Conservation (phyloP, 1,140 invertebrate genomes). For the Neodiprion fabricii region DNA sequence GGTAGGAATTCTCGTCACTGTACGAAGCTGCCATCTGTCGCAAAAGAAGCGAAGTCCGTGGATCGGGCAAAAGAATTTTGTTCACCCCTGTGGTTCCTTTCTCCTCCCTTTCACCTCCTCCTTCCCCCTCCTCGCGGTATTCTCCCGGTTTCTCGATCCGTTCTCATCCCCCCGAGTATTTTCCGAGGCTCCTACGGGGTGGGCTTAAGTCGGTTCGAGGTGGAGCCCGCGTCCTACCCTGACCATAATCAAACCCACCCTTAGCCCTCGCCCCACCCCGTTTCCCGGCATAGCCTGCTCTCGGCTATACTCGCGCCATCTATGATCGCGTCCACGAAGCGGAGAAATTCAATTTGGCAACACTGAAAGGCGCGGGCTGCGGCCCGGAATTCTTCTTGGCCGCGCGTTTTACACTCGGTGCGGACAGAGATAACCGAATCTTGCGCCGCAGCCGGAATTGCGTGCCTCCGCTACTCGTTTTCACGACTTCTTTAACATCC, state of each 20-base stretch:
- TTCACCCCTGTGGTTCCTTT: constrained; percentile 39
- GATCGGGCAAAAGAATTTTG: constrained; percentile 36
- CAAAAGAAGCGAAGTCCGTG: constrained; percentile 37
- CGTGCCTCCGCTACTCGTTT: too few relatives aligned
- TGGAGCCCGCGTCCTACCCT: constrained; percentile 1
- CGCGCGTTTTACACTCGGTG: too few relatives aligned
- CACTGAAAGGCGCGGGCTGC: background rate
- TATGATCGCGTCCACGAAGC: background rate
- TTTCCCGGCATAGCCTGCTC: background rate
- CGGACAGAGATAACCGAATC: too few relatives aligned
- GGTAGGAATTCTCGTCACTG: too few relatives aligned
- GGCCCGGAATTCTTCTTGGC: too few relatives aligned
- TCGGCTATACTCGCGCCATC: constrained; percentile 40
- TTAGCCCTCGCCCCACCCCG: background rate
- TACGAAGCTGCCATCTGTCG: constrained; percentile 40
- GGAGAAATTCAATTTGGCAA: background rate
- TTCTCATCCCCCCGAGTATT: background rate
- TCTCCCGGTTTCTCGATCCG: background rate
- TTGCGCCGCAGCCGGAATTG: too few relatives aligned
- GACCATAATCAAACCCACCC: background rate
- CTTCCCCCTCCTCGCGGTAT: too few relatives aligned
- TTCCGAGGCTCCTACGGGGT: background rate
- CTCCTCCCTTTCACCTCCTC: background rate
- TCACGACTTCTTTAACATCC: too few relatives aligned
- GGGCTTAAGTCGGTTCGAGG: background rate